phyloP scores from a whole-genome alignment of 37 sponge, comb jelly and placozoan genomes.

The Axinella damicornis region DNA sequence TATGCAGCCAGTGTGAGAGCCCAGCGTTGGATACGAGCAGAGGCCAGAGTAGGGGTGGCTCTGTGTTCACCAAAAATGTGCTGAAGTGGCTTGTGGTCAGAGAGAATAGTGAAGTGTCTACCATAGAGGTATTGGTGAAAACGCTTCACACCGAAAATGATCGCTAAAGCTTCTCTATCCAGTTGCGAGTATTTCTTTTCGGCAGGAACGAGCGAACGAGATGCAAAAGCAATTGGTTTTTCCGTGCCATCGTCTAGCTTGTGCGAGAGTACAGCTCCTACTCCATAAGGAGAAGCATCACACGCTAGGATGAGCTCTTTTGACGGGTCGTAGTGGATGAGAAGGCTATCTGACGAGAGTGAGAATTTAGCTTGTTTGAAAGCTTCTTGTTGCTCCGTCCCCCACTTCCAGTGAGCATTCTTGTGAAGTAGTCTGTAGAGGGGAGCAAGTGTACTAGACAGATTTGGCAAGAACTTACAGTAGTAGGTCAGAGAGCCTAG shows the following conservation, averaged over 20 bases:
- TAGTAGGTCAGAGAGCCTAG: no score
- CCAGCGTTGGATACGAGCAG: conserved; percentile 21
- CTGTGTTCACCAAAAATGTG: neutral
- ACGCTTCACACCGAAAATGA: conserved; percentile 13
- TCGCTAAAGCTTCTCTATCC: conserved; percentile 11
- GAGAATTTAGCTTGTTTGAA: neutral
- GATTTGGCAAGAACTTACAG: conserved; percentile 10
- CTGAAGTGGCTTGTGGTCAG: conserved; percentile 28
- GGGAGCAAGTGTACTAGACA: conserved; percentile 15
- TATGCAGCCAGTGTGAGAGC: conserved; percentile 27
- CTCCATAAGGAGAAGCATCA: no score
- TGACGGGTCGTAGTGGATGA: conserved; percentile 5
- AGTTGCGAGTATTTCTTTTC: conserved; percentile 13
- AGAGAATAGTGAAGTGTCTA: neutral
- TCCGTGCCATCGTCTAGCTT: conserved; percentile 2
- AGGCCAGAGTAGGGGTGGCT: neutral
- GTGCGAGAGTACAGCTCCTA: neutral
- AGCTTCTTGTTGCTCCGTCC: neutral
- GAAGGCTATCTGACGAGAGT: neutral
- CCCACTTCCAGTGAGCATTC: conserved; percentile 7
- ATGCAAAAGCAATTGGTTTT: conserved; percentile 2
- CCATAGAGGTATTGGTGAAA: conserved; percentile 16
- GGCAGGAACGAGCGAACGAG: neutral
- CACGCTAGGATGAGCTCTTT: neutral
- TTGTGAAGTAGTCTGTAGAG: conserved; percentile 10